phyloP scores from a whole-genome alignment of 2,113 vertebrate species.

The Piaya cayana region DNA sequence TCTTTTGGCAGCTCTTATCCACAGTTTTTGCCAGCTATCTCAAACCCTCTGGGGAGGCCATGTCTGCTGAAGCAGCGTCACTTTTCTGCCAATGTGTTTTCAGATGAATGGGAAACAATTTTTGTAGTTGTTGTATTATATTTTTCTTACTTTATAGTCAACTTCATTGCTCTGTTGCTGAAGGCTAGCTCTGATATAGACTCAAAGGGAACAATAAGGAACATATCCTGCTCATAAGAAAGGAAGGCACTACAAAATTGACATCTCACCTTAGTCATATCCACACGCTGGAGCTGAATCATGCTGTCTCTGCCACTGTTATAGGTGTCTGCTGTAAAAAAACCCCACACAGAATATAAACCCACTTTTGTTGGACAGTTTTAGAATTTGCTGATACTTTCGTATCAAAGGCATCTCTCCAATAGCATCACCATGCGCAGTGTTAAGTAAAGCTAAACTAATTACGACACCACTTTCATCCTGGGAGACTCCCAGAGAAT shows the following conservation, averaged over 20 bases:
- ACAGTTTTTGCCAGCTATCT: neutral
- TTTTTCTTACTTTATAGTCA: constrained; percentile 9
- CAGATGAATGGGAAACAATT: neutral
- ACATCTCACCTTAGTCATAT: neutral
- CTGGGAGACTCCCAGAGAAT: neutral
- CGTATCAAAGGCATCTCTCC: neutral
- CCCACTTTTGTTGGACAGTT: neutral
- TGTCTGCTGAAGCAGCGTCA: neutral
- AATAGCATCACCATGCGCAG: neutral
- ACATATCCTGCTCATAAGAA: neutral
- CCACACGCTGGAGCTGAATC: neutral
- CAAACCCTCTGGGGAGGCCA: neutral
- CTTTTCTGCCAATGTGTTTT: neutral
- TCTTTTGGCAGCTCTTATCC: neutral
- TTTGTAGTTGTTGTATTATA: neutral
- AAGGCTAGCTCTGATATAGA: neutral
- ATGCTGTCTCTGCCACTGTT: neutral
- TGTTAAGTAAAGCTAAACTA: neutral
- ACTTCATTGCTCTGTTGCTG: neutral
- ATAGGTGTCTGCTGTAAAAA: neutral
- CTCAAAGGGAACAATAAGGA: neutral
- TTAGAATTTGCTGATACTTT: neutral
- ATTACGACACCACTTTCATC: neutral
- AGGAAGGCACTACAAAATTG: neutral
- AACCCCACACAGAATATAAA: neutral